Conservation (phyloP, 2,113 vertebrate species). For the Phalacrocorax aristotelis region DNA sequence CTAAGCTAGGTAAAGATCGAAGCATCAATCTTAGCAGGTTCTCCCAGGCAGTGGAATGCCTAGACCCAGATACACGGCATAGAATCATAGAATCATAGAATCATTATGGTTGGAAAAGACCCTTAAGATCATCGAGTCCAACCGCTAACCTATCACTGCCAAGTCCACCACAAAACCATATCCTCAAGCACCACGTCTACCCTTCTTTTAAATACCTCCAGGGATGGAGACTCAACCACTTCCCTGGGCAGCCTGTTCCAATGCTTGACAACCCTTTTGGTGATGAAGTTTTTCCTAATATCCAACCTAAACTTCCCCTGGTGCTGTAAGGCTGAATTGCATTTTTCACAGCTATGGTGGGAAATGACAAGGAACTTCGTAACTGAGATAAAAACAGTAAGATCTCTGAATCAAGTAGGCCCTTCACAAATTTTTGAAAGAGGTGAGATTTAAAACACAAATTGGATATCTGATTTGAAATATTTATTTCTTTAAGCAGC, state of each 20-base stretch:
- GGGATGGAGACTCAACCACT: no score
- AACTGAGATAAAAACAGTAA: background rate
- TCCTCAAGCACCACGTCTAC: no score
- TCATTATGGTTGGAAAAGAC: no score
- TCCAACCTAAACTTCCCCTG: no score
- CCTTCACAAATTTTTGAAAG: background rate
- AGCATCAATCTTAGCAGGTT: rapidly evolving
- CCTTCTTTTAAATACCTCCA: no score
- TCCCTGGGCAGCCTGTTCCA: no score
- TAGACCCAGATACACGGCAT: background rate
- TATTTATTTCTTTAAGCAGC: background rate
- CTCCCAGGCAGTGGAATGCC: background rate
- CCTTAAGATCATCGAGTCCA: no score
- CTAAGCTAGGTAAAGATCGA: background rate
- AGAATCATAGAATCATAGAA: background rate
- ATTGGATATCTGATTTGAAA: background rate
- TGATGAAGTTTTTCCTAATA: no score
- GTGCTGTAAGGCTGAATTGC: background rate
- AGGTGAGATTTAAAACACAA: background rate
- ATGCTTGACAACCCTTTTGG: no score
- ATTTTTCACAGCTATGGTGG: background rate
- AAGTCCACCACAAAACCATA: no score
- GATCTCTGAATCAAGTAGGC: background rate
- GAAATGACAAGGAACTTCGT: background rate
- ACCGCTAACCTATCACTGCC: no score